Evolutionary conservation across 2,113 vertebrate species (phyloP).

Genomic region (Eidolon helvum): DNA sequence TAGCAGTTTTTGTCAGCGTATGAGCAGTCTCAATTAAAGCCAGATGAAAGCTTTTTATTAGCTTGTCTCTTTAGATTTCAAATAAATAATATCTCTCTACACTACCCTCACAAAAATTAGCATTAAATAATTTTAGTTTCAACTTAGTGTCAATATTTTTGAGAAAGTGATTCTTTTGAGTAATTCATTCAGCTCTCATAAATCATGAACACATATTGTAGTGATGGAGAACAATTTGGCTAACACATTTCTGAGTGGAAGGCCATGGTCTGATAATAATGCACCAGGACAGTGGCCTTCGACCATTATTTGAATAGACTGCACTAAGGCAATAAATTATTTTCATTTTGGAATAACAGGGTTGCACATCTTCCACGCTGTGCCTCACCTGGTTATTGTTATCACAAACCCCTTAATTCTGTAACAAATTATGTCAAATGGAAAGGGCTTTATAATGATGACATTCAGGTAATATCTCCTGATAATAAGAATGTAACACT

Average conservation of each 20-base stretch:
- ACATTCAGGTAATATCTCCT: conserved; percentile 62
- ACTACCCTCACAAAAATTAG: neutral
- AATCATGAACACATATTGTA: neutral
- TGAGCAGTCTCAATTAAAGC: neutral
- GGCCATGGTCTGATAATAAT: neutral
- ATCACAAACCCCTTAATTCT: conserved; percentile 55
- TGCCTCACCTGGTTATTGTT: conserved; percentile 45
- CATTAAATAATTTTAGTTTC: conserved; percentile 49
- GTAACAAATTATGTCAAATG: conserved; percentile 66
- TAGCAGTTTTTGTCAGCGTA: neutral
- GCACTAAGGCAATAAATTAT: conserved; percentile 50
- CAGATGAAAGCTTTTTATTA: conserved; percentile 45
- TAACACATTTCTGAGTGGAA: neutral
- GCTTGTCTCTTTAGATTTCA: conserved; percentile 39
- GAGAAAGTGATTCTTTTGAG: neutral
- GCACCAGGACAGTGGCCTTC: neutral
- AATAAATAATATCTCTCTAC: neutral
- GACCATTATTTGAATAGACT: conserved; percentile 43
- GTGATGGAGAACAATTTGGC: neutral
- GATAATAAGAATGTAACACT: conserved; percentile 73
- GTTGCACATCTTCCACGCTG: neutral
- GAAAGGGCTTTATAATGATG: conserved; percentile 56
- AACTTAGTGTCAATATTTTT: conserved; percentile 24
- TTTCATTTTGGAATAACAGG: conserved; percentile 55
- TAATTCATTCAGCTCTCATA: neutral